Base-by-base conservation (phyloP, 2,113 vertebrate genomes). In the Coturnix japonica region DNA sequence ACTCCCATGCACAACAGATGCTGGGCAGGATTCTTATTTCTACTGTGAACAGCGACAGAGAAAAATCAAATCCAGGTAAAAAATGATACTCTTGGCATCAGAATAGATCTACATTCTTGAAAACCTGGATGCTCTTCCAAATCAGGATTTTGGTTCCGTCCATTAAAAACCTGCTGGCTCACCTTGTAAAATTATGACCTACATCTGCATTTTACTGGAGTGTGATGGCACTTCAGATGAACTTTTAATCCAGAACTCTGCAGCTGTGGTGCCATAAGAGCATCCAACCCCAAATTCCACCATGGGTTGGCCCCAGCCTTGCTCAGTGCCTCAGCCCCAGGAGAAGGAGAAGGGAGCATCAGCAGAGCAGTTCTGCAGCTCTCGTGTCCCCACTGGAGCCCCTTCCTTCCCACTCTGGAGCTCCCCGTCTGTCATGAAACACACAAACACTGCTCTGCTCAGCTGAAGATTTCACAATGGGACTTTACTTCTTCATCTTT, bases 401-500 rank as follows among this genome's bases (percentile, higher is more conserved):
- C 57, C 35, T 66, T 91, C 3, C 0, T 81, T 77, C 89, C 76
- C 91, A 71, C 69, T 61, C 8, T 20, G 74, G 56, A 89, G 75
- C 79, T 89, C 87, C 75, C 44, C 43, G 33, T 20, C 28, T 9
- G 0, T 92, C 85, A 71, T 16, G 82, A 96, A 96, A 95, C 56
- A 67, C 7, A 26, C 60, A 28, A 89, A 89, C 56, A 73, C 28
- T 13, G 49, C 15, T 41, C 81, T 85, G 84, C 84, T 87, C 46
- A 37, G 90, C 71, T 59, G 35, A 82, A 87, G 89, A 77, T 91
- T 96, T 94, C 96, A 96, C 87, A 94, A 89, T 0, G n/a, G 82
- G 87, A 83, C 89, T 93, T 94, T 89, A 85, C 72, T 89, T 60
- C 92, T 92, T 78, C 84, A 59, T 75, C 89, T 92, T 81, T 94